Conservation (phyloP, 2,113 vertebrate genomes). For the Lepus europaeus region DNA sequence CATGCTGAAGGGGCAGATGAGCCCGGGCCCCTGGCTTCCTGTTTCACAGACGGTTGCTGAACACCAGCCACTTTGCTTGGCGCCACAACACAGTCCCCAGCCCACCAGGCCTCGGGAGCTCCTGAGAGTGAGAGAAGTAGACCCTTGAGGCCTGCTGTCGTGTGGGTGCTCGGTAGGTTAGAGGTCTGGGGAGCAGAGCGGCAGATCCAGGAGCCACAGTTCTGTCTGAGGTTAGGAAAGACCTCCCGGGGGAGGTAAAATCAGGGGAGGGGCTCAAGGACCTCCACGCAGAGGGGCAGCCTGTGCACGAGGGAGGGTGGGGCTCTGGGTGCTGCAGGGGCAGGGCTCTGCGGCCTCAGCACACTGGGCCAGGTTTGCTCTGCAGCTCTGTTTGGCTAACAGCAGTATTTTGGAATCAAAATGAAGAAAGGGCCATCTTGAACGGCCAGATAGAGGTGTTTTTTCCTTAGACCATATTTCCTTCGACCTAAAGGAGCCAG, state of each 20-base stretch:
- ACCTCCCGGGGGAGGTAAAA: neutral
- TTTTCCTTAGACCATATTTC: neutral
- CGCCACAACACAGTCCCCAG: neutral
- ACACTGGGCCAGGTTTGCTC: neutral
- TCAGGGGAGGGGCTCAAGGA: neutral
- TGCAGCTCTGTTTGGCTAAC: neutral
- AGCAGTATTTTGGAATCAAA: neutral
- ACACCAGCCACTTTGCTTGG: neutral
- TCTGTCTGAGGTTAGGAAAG: neutral
- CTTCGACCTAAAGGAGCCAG: neutral
- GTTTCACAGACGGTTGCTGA: neutral
- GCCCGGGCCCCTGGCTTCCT: neutral
- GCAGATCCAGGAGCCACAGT: accelerated
- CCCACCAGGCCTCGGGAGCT: neutral
- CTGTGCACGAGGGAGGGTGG: accelerated
- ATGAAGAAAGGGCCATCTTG: neutral
- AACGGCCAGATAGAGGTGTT: neutral
- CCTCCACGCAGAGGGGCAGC: neutral
- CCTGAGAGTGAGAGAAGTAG: neutral
- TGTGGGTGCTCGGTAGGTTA: accelerated
- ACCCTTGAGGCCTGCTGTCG: accelerated
- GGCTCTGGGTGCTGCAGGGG: neutral
- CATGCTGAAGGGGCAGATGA: neutral
- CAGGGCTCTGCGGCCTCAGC: accelerated
- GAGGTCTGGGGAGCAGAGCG: neutral